A percentile compares a stretch with the other conserved stretches of the same genome.
Conservation (phyloP, 2,113 vertebrate genomes). For the Camelus dromedarius region DNA sequence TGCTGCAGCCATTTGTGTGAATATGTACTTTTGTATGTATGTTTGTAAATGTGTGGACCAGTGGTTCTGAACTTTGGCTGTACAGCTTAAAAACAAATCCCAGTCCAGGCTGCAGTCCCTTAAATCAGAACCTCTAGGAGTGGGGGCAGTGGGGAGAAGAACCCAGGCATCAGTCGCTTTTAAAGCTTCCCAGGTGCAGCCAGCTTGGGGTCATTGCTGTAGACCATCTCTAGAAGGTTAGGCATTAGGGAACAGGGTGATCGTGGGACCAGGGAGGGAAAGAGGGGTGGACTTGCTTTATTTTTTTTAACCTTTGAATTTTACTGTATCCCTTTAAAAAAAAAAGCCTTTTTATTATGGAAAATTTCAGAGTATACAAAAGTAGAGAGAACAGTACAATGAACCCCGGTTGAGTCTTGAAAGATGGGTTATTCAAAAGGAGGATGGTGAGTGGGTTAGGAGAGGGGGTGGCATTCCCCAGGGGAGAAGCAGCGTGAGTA, state of each 20-base stretch:
- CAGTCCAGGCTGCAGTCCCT: too few relatives aligned
- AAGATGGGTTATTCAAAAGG: not conserved
- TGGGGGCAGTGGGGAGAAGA: not conserved
- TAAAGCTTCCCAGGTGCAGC: not conserved
- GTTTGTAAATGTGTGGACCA: not conserved
- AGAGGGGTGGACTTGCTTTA: not conserved
- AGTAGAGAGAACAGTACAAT: not conserved
- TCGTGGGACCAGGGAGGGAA: not conserved
- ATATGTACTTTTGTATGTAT: not conserved
- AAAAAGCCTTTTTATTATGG: not conserved
- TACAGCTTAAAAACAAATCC: not conserved
- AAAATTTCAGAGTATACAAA: not conserved
- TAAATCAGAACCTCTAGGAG: not conserved
- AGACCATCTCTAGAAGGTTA: not conserved
- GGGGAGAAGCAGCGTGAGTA: not conserved
- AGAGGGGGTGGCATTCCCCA: not conserved
- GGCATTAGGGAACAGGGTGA: not conserved
- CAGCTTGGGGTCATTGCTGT: not conserved
- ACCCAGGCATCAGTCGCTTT: not conserved
- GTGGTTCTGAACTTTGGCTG: not conserved
- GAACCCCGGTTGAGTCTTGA: not conserved
- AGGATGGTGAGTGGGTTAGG: not conserved
- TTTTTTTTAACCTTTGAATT: not conserved
- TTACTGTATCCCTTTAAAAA: not conserved
- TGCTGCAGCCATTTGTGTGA: not conserved